Base-by-base conservation (phyloP, 2,113 vertebrate genomes). In the Melanotaenia duboulayi region DNA sequence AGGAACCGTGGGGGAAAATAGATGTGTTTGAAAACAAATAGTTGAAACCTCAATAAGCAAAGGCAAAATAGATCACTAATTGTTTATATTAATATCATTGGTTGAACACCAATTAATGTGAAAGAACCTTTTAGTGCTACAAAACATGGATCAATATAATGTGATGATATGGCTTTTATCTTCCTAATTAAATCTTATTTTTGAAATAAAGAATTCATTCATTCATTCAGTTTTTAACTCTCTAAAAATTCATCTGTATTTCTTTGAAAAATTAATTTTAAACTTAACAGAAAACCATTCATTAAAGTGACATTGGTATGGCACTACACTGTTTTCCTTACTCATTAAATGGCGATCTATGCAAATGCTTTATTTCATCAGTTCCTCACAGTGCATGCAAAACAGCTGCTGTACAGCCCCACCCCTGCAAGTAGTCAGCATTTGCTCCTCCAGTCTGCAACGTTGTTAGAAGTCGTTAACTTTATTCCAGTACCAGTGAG, bases 41-140 rank as follows among this genome's bases (percentile, higher is more conserved):
- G 32, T 49, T 55, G n/a, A 25, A 57, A 60, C 22, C 48, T 3
- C 20, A 56, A 76, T 70, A 69, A 39, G 42, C 14, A 69, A 52
- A 23, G 32, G 44, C 2, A 49, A 4, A 57, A 13, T 57, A 52
- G 35, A 11, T 16, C 35, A 55, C 17, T 17, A 14, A 28, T 37
- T 25, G 20, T 20, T 28, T 56, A 2, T 12, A 50, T 42, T 60
- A 20, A 39, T 48, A 55, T 13, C 42, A 37, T 32, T 19, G 25
- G n/a, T 14, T 28, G 10, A 54, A 37, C 40, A 22, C 19, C 22
- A 0, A 51, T 65, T 48, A 69, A 24, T 55, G 24, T 17, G 63
- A 20, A 40, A 10, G 23, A 69, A 28, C 7, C 11, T 50, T 39
- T 54, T 42, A 51, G 44, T 20, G 19, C 14, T n/a, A 7, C 13